phyloP scores from a whole-genome alignment of 53 echinoderm and acorn worm genomes.

The Antedon mediterranea region DNA sequence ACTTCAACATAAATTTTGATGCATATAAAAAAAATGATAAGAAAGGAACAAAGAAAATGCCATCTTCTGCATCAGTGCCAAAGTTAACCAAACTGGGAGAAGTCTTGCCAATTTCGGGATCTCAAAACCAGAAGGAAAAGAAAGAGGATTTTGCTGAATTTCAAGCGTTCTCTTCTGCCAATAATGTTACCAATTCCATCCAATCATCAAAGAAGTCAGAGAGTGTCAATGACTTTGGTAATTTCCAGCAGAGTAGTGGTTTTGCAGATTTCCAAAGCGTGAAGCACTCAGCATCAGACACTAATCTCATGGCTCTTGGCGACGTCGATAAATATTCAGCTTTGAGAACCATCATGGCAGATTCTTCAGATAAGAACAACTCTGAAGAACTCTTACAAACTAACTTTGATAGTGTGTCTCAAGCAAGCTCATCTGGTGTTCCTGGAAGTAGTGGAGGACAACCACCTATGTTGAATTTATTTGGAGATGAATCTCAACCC shows the following conservation, averaged over 20 bases:
- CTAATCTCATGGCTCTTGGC: slow-evolving; percentile 37
- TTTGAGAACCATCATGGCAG: slow-evolving; percentile 18
- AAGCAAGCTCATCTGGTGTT: neutral
- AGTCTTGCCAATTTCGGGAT: neutral
- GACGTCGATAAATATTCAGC: slow-evolving; percentile 60
- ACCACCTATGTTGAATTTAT: neutral
- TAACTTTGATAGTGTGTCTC: neutral
- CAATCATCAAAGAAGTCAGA: slow-evolving; percentile 4
- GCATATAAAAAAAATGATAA: neutral
- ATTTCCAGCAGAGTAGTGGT: slow-evolving; percentile 18
- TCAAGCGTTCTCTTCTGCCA: neutral
- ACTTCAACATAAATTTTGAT: neutral
- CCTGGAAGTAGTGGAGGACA: neutral
- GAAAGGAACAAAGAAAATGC: neutral
- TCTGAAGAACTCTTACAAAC: neutral
- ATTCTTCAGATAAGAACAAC: neutral
- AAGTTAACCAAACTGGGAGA: neutral
- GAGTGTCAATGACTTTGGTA: slow-evolving; percentile 21
- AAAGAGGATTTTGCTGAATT: slow-evolving; percentile 5
- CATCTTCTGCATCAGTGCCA: neutral
- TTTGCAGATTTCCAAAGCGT: slow-evolving; percentile 76
- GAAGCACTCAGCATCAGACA: slow-evolving; percentile 79
- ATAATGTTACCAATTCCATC: neutral
- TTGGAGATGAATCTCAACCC: neutral
- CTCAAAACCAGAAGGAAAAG: neutral